Conservation (phyloP, 2,888 invertebrate species). For the Pseudeuparius sepicola region DNA sequence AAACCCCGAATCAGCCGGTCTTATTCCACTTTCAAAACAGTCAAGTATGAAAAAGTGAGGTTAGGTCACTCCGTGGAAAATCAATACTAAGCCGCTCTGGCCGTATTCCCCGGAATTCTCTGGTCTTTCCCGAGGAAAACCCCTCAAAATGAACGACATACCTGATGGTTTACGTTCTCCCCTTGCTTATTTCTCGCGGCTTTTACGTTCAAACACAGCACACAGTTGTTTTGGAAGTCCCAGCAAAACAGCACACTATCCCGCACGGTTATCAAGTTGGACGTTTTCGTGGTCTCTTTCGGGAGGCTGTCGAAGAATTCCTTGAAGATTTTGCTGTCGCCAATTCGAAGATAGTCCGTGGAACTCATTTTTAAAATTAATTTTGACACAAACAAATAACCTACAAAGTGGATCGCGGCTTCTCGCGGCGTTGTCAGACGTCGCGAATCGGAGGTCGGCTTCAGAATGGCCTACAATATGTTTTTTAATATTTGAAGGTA, state of each 20-base stretch:
- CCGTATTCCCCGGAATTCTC: too few relatives aligned
- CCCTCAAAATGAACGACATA: too few relatives aligned
- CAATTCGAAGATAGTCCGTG: conserved; percentile 49
- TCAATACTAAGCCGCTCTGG: too few relatives aligned
- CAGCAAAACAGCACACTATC: conserved; percentile 60
- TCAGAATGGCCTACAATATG: too few relatives aligned
- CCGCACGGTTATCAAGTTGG: conserved; percentile 52
- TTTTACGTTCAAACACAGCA: conserved; percentile 51
- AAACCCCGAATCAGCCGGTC: too few relatives aligned
- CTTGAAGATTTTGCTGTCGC: conserved; percentile 51
- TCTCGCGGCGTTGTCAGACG: too few relatives aligned
- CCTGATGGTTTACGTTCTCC: conserved; percentile 51
- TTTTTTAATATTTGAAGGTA: too few relatives aligned
- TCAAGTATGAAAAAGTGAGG: too few relatives aligned
- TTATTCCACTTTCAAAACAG: too few relatives aligned
- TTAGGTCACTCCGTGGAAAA: too few relatives aligned
- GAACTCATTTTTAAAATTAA: conserved; percentile 43
- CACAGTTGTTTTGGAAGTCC: conserved; percentile 54
- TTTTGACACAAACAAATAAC: conserved; percentile 2
- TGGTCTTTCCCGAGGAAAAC: too few relatives aligned
- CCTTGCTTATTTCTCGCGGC: conserved; percentile 36
- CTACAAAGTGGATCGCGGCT: neutral
- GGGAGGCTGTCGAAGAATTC: conserved; percentile 46
- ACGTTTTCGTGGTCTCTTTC: conserved; percentile 46
- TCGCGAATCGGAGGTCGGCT: too few relatives aligned